These are phyloP conservation scores for Scaptomyza parva DNA, from an alignment of 2,888 invertebrate genomes.

Conservation along the genomic window DNA sequence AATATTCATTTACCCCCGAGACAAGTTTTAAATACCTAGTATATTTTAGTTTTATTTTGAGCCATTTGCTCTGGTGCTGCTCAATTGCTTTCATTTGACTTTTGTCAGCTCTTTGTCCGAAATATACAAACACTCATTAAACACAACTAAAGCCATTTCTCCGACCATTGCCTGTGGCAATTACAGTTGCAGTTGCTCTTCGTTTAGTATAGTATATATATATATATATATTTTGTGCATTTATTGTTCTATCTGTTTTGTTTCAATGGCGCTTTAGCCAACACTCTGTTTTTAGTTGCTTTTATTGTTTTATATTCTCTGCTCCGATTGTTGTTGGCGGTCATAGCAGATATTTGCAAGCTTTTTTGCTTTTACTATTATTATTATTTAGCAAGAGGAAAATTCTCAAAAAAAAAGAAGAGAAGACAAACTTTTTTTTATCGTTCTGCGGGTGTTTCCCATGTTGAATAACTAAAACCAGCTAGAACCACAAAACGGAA, in stretches of 20 bases:
- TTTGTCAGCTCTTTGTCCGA: constrained; percentile 33
- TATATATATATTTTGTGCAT: not conserved
- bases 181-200: constrained; percentile 1
- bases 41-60: constrained; percentile 25
- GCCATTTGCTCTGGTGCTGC: not conserved
- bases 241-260: not conserved
- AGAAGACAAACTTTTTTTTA: constrained; percentile 44
- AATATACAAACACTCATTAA: constrained; percentile 45
- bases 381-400: constrained; percentile 27
- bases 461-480: constrained; percentile 14
- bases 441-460: constrained; percentile 41
- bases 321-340: constrained; percentile 40
- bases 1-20: constrained; percentile 11
- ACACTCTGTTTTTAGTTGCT: constrained; percentile 21
- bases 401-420: constrained; percentile 31
- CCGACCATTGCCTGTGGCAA: constrained; percentile 24
- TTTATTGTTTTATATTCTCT: constrained; percentile 28
- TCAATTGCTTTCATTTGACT: constrained; percentile 37
- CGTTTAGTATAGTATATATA: no score
- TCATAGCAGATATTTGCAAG: constrained; percentile 34
- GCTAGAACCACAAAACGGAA: constrained; percentile 26
- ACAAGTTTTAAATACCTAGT: constrained; percentile 20
- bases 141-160: constrained; percentile 40
- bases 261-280: constrained; percentile 12
- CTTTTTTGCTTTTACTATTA: constrained; percentile 26